Evolutionary conservation across 2,113 vertebrate species (phyloP).

Genomic region (Agapornis roseicollis): DNA sequence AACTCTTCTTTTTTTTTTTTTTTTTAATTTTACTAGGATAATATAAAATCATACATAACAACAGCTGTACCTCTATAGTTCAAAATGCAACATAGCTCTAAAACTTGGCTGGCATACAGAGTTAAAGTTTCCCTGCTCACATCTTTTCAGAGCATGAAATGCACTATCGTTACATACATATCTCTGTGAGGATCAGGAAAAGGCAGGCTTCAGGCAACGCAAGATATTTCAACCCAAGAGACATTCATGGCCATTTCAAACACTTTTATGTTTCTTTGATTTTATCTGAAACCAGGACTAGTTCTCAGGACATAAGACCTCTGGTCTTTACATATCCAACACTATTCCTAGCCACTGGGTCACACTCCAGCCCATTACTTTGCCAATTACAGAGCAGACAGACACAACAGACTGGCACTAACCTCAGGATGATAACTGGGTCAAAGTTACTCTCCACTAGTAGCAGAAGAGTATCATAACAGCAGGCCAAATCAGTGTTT

Average conservation of each 20-base stretch:
- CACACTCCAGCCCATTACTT: not conserved
- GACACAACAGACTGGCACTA: not conserved
- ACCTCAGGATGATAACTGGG: not conserved
- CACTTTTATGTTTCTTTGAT: not conserved
- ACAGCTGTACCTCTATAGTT: not conserved
- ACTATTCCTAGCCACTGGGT: not conserved
- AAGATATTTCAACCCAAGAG: not conserved
- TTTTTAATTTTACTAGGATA: not conserved
- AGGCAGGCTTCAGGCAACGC: not conserved
- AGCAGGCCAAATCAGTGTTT: not conserved
- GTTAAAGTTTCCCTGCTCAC: not conserved
- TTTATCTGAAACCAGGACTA: not conserved
- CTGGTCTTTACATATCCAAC: not conserved
- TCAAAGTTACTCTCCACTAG: not conserved
- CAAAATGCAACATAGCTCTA: not conserved
- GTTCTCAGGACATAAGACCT: not conserved
- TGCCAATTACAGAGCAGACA: not conserved
- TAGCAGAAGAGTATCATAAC: not conserved
- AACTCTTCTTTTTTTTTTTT: not conserved
- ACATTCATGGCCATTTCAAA: not conserved
- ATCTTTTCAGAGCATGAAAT: not conserved
- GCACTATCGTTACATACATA: accelerated
- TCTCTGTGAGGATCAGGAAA: not conserved
- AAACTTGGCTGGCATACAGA: not conserved
- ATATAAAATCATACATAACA: not conserved